Percentiles rank a stretch among this genome's conserved stretches.
These are phyloP conservation scores for Pangasius larnaudii DNA, from an alignment of 2,797 vertebrate species.

Conservation along the genomic window DNA sequence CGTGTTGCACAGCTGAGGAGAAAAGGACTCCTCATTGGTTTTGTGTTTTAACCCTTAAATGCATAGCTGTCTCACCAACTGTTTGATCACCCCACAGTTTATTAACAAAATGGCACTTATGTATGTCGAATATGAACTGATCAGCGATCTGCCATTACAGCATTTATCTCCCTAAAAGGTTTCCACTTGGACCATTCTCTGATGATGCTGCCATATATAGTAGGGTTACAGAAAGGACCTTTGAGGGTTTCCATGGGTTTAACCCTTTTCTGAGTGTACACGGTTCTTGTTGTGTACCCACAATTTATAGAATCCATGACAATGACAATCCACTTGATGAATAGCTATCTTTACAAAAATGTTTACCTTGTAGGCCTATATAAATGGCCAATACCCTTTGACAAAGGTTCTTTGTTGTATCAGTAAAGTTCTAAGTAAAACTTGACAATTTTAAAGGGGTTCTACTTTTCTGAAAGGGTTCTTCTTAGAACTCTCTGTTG, in stretches of 20 bases:
- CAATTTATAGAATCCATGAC: not conserved
- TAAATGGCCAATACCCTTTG: not conserved
- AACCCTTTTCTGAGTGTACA: not conserved
- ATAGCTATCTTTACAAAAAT: not conserved
- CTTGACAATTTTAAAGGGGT: not conserved
- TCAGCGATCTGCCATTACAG: no score
- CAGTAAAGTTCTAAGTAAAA: not conserved
- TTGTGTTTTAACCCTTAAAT: conserved; percentile 4
- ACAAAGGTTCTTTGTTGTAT: not conserved
- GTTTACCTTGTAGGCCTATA: not conserved
- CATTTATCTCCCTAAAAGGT: not conserved
- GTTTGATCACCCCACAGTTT: not conserved
- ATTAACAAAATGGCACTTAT: not conserved
- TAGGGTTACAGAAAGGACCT: not conserved
- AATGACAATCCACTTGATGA: not conserved
- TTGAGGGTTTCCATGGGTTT: not conserved
- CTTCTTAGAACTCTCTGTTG: not conserved
- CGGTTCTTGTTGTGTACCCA: not conserved
- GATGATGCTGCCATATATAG: not conserved
- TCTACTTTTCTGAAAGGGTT: not conserved
- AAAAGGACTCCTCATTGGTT: conserved; percentile 9
- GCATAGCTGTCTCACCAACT: not conserved
- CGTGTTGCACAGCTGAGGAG: conserved; percentile 28
- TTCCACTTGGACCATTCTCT: not conserved
- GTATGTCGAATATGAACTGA: not conserved